A percentile compares a stretch with the other conserved stretches of the same genome.
These are phyloP conservation scores for Plebejus anna DNA, from an alignment of 2,888 invertebrate genomes.

Conservation along the genomic window DNA sequence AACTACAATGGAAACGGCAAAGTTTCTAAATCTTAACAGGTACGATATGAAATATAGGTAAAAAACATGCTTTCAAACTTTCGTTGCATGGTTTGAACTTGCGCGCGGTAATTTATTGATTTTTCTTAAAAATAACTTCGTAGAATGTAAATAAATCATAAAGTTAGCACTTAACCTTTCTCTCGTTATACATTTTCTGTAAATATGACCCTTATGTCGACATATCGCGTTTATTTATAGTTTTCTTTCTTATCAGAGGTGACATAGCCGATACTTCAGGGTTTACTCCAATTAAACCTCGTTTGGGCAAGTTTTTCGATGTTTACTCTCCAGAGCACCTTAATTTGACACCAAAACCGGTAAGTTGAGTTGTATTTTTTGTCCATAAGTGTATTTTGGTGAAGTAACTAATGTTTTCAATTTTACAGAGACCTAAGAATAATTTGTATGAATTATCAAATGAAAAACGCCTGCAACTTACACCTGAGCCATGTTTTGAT, in stretches of 20 bases:
- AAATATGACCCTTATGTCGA: slow-evolving; percentile 18
- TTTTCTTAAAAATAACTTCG: slow-evolving; percentile 73
- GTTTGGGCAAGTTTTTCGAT: slow-evolving; percentile 67
- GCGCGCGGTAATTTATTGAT: slow-evolving; percentile 76
- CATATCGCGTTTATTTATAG: slow-evolving; percentile 25
- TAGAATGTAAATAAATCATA: slow-evolving; percentile 78
- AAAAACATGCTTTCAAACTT: slow-evolving; percentile 29
- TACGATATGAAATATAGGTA: slow-evolving; percentile 38
- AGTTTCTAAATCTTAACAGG: slow-evolving; percentile 50
- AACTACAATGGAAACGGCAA: slow-evolving; percentile 49
- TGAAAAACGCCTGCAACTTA: slow-evolving; percentile 54
- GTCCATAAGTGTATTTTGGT: not conserved
- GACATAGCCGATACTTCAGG: slow-evolving; percentile 48
- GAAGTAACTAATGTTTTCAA: slow-evolving; percentile 2
- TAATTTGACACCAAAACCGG: slow-evolving; percentile 67
- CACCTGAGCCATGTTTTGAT: slow-evolving; percentile 56
- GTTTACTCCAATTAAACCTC: slow-evolving; percentile 61
- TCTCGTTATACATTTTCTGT: slow-evolving; percentile 38
- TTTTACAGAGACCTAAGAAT: slow-evolving; percentile 52
- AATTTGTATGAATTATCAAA: slow-evolving; percentile 46
- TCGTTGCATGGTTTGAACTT: slow-evolving; percentile 58
- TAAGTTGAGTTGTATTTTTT: slow-evolving; percentile 48
- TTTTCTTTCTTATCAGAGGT: slow-evolving; percentile 31
- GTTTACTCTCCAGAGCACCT: slow-evolving; percentile 74
- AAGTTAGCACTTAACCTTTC: slow-evolving; percentile 55